Evolutionary conservation across 2,797 vertebrate species (phyloP).

Genomic region (Ceyx erithaca): DNA sequence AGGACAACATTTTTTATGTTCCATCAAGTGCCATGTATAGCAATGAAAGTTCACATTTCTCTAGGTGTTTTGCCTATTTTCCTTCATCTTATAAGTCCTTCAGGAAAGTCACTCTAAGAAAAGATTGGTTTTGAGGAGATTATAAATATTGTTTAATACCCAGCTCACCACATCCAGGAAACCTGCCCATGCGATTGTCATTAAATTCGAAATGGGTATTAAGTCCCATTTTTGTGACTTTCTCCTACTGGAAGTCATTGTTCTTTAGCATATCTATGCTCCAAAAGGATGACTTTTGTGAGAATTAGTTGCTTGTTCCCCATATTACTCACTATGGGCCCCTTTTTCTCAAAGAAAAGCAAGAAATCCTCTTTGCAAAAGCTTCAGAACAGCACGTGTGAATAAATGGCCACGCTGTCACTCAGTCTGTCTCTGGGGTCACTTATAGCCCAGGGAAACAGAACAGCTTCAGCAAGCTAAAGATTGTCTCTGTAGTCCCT

Average conservation of each 20-base stretch:
- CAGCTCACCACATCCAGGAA: not conserved
- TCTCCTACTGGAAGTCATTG: not conserved
- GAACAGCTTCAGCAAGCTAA: not conserved
- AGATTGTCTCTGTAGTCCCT: not conserved
- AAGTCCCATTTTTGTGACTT: not conserved
- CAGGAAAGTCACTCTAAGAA: not conserved
- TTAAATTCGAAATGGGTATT: not conserved
- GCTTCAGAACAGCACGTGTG: not conserved
- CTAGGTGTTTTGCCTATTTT: not conserved
- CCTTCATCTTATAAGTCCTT: not conserved
- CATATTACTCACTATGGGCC: not conserved
- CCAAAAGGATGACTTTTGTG: not conserved
- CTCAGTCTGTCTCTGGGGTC: not conserved
- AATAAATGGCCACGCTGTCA: not conserved
- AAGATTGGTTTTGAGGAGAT: not conserved
- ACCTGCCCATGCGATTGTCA: not conserved
- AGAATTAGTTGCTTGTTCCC: not conserved
- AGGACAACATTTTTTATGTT: too few relatives aligned
- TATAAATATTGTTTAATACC: not conserved
- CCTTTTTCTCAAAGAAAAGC: not conserved
- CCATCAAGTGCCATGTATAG: not conserved
- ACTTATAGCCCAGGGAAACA: not conserved
- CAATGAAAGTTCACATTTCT: not conserved
- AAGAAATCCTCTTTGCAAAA: not conserved
- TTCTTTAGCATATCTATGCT: not conserved